A percentile compares a stretch with the other conserved stretches of the same genome.
Evolutionary conservation across 2,797 vertebrate genomes (phyloP).

Genomic region (Huso huso): DNA sequence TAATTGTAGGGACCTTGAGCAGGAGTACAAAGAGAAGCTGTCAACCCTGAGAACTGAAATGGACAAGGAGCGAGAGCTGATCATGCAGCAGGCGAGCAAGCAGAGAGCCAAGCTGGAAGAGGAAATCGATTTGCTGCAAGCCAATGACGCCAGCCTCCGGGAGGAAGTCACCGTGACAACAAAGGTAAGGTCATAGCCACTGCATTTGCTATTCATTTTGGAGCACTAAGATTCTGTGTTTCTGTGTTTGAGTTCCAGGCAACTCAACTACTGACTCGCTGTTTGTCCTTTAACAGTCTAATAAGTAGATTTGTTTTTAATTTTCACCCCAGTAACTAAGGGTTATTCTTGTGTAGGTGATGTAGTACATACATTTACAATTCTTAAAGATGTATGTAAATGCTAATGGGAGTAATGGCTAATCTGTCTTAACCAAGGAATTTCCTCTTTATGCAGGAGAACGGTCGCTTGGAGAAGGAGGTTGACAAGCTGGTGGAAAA

Average conservation of each 20-base stretch:
- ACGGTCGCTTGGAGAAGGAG: slow-evolving; percentile 66
- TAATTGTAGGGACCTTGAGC: slow-evolving; percentile 68
- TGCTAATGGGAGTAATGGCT: not conserved
- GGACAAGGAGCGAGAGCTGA: slow-evolving; percentile 66
- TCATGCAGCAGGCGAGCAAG: slow-evolving; percentile 60
- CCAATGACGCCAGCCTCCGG: slow-evolving; percentile 56
- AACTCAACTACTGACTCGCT: too few species aligned
- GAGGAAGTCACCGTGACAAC: slow-evolving; percentile 54
- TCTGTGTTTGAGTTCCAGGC: too few species aligned
- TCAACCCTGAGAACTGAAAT: slow-evolving; percentile 54
- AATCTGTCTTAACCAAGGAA: not conserved
- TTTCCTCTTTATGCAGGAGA: slow-evolving; percentile 59
- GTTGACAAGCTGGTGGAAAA: slow-evolving; percentile 49
- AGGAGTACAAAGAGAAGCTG: slow-evolving; percentile 63
- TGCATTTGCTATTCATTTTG: too few species aligned
- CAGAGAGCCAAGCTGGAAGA: slow-evolving; percentile 52
- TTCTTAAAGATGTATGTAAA: too few species aligned
- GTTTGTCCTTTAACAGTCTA: too few species aligned
- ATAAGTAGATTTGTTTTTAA: too few species aligned
- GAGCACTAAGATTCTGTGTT: too few species aligned
- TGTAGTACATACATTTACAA: too few species aligned
- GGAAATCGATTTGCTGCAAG: slow-evolving; percentile 50
- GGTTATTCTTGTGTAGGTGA: too few species aligned
- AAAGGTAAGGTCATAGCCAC: slow-evolving; percentile 38
- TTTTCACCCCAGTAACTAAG: too few species aligned